phyloP scores from a whole-genome alignment of 2,888 invertebrate genomes.

The Leucophora obtusa region DNA sequence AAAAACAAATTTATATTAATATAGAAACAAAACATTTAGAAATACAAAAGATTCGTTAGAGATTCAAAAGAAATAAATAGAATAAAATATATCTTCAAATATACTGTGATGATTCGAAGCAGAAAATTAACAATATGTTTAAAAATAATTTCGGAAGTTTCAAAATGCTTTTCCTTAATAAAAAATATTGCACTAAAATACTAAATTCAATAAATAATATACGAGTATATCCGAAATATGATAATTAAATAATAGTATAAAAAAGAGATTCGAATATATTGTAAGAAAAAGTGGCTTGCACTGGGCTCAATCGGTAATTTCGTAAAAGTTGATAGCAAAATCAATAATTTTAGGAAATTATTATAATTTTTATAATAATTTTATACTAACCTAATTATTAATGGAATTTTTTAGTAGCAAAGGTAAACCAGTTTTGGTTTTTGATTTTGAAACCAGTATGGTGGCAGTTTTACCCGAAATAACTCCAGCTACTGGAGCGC shows the following conservation, averaged over 20 bases:
- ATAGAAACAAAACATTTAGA: conserved; percentile 32
- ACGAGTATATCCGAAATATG: conserved; percentile 34
- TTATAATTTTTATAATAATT: conserved; percentile 2
- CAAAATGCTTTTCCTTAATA: conserved; percentile 41
- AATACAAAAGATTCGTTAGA: conserved; percentile 26
- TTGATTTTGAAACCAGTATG: conserved; percentile 79
- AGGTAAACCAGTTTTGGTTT: conserved; percentile 79
- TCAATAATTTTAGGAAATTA: neutral
- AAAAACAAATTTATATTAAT: neutral
- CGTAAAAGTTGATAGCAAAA: conserved; percentile 23
- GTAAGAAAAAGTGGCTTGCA: conserved; percentile 49
- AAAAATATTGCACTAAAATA: conserved; percentile 60
- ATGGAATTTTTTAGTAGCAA: conserved; percentile 78
- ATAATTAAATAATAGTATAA: conserved; percentile 36
- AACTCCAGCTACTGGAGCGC: conserved; percentile 52
- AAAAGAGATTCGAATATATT: conserved; percentile 44
- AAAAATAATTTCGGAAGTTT: conserved; percentile 31
- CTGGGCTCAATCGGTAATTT: conserved; percentile 26
- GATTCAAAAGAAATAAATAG: conserved; percentile 13
- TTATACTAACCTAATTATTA: conserved; percentile 72
- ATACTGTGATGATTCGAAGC: conserved; percentile 4
- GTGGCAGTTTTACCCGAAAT: conserved; percentile 77
- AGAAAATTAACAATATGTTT: conserved; percentile 13
- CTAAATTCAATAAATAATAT: conserved; percentile 59
- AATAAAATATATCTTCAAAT: neutral